Evolutionary conservation across 2,888 invertebrate genomes (phyloP), one percentile per base, ranked within the genome.

Genomic region (Lasiommata megera): DNA sequence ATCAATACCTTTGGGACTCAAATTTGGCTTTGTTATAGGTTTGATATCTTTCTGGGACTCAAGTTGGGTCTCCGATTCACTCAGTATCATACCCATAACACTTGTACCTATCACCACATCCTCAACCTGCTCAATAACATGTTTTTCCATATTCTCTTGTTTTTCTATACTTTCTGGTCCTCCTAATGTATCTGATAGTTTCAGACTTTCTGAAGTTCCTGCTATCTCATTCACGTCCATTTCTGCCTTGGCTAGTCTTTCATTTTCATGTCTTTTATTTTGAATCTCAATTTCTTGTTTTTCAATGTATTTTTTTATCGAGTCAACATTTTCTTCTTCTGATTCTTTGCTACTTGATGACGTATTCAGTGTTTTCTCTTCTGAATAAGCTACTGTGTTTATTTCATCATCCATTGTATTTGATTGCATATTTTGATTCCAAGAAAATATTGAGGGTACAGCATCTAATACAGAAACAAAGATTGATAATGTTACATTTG

Each of bases 401-500:
- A 43, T 62, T 56, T 60, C 54, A 29, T 6, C 14, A 7, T 44
- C 38, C 63, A 64, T 61, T 57, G 61, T 61, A 23, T n/a, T 16
- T 50, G 62, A 65, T 56, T 14, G 60, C 56, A 54, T 46, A 31
- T 31, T 65, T 56, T 34, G 14, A 44, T 59, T 69, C 94, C 94
- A 94, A 3, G 93, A 90, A 80, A 96, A 95, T 55, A 95, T 94
- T 59, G 94, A 94, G 6, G 95, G 95, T 48, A 94, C 88, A 6
- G 94, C 94, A 65, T 94, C 95, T 91, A 60, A 62, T 31, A 54
- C 82, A 54, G 31, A 58, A 36, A 61, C 23, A 23, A 23, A 23
- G 2, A 23, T 23, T 23, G 23, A 23, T 23, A 23, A 23, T 5
- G 23, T 23, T 23, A 23, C 5, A n/a, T n/a, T n/a, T n/a, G n/a